Percentiles rank a stretch among this genome's conserved stretches.
phyloP scores from a whole-genome alignment of 1,140 invertebrate species.

The Ladona fulva region DNA sequence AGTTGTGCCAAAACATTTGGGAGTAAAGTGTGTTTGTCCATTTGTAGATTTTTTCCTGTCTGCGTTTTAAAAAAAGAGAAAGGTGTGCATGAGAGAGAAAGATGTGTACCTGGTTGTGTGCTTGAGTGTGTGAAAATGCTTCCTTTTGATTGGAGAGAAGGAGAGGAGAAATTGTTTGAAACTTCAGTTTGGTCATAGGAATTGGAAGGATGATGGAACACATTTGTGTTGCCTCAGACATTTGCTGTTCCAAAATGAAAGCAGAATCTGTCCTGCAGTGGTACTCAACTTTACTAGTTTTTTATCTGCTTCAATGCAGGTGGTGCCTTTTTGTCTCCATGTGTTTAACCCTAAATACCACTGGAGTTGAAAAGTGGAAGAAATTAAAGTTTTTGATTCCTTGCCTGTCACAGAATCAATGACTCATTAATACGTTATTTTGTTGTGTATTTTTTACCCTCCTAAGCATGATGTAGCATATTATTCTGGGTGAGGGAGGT shows the following conservation, averaged over 20 bases:
- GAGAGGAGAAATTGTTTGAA: not conserved
- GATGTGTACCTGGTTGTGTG: not conserved
- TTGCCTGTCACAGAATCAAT: not conserved
- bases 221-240: not conserved
- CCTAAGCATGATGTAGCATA: constrained; percentile 4
- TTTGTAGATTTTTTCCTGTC: not conserved
- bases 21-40: not conserved
- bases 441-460: constrained; percentile 1
- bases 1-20: constrained; percentile 7
- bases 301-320: not conserved
- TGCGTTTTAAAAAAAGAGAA: not conserved
- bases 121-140: not conserved
- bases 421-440: not conserved
- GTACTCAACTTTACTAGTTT: not conserved
- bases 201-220: not conserved
- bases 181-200: not conserved
- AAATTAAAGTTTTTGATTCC: not conserved
- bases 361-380: not conserved
- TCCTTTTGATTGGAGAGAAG: not conserved
- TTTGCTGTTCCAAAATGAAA: not conserved
- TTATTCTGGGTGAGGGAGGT: constrained; percentile 3
- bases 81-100: not conserved
- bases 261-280: not conserved
- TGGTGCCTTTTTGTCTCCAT: not conserved
- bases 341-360: not conserved